phyloP scores from a whole-genome alignment of 2,797 vertebrate species.

The Miichthys miiuy region DNA sequence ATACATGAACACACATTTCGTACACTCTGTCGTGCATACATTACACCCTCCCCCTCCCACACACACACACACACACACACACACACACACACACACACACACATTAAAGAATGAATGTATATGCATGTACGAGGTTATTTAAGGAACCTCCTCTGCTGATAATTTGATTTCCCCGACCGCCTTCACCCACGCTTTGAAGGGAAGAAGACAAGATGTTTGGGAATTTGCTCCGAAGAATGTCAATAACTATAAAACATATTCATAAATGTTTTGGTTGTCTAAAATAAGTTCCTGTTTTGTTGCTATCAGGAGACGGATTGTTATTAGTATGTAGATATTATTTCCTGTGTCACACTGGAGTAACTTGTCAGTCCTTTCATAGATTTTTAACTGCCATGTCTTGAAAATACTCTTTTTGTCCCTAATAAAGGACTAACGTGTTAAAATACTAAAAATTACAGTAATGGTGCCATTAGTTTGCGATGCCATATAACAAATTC shows the following conservation, averaged over 20 bases:
- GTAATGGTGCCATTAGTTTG: too few relatives aligned
- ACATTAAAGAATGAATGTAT: conserved; percentile 10
- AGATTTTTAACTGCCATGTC: too few relatives aligned
- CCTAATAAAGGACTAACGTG: background rate
- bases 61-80: conserved; percentile 9
- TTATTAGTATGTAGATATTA: background rate
- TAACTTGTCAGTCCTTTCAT: too few relatives aligned
- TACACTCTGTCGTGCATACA: conserved; percentile 3
- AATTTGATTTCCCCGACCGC: conserved; percentile 11
- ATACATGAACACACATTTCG: background rate
- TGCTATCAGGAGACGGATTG: background rate
- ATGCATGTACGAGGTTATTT: conserved; percentile 36
- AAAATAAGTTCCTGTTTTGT: background rate
- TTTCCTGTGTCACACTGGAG: background rate
- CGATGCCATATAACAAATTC: too few relatives aligned
- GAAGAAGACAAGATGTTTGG: background rate
- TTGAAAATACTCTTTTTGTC: too few relatives aligned
- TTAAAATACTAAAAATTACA: background rate
- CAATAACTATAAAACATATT: conserved; percentile 10
- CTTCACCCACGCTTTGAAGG: conserved; percentile 10
- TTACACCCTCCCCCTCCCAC: conserved; percentile 12
- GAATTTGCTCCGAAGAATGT: background rate
- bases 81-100: conserved; percentile 19
- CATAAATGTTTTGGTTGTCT: background rate
- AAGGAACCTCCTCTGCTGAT: conserved; percentile 26